phyloP scores from a whole-genome alignment of 1,140 invertebrate species.

The Caerostris darwini region DNA sequence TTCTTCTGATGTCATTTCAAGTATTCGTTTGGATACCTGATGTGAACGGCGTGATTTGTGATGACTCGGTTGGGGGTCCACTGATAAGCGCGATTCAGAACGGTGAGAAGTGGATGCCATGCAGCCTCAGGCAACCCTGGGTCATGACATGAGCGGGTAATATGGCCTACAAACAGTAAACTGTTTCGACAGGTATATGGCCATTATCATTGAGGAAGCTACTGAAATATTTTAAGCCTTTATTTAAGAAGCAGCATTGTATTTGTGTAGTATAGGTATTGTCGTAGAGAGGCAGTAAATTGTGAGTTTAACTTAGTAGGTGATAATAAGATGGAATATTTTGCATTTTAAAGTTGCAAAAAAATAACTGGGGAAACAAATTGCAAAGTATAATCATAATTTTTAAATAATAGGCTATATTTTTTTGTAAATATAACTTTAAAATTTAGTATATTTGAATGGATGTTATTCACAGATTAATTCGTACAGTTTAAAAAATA shows the following conservation, averaged over 20 bases:
- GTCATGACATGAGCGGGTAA: slow-evolving; percentile 6
- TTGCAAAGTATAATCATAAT: too few relatives aligned
- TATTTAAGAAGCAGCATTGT: not conserved
- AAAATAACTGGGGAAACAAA: too few relatives aligned
- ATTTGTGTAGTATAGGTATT: not conserved
- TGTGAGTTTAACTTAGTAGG: not conserved
- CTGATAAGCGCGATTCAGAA: slow-evolving; percentile 44
- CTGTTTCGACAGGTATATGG: slow-evolving; percentile 19
- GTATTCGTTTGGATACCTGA: slow-evolving; percentile 1
- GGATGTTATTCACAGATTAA: too few relatives aligned
- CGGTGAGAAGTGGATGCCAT: not conserved
- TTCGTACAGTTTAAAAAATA: too few relatives aligned
- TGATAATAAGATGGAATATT: not conserved
- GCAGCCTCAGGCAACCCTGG: not conserved
- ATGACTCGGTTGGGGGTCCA: slow-evolving; percentile 45
- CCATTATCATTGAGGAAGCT: slow-evolving; percentile 7
- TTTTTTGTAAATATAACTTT: too few relatives aligned
- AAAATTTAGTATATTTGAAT: too few relatives aligned
- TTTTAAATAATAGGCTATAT: too few relatives aligned
- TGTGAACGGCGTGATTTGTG: slow-evolving; percentile 48
- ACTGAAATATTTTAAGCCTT: slow-evolving; percentile 37
- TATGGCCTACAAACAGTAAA: slow-evolving; percentile 36
- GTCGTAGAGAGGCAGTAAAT: not conserved
- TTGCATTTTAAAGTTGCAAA: too few relatives aligned
- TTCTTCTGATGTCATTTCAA: slow-evolving; percentile 10